Evolutionary conservation across 2,797 vertebrate species (phyloP), one percentile per base, ranked within the genome.

Genomic region (Kryptopterus vitreolus): DNA sequence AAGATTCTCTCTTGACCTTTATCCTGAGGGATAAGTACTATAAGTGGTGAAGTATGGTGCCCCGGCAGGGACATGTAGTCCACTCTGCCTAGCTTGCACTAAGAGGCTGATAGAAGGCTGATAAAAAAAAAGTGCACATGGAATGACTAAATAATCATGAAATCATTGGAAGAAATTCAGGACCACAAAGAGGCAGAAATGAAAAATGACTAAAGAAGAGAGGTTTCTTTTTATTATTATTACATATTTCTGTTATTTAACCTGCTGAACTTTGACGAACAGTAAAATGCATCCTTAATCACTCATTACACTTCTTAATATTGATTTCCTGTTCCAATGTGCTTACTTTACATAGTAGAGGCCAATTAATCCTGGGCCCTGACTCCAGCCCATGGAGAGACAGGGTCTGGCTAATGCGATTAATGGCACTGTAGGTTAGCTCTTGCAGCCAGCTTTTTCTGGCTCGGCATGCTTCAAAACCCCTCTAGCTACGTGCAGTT

Each of bases 281-380:
- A 79, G 83, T 88, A 83, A 90, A 91, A 91, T 91, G 89, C 90
- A 92, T 91, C 88, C 87, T 87, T 90, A 90, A 92, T 93, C 89
- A 91, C 87, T 91, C 90, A 92, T 92, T 91, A 89, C 84, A 84
- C 83, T 88, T 82, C 83, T 87, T 80, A 31, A 77, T 90, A 93
- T 93, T 91, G 92, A 89, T 89, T 91, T 91, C 79, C 87, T 89
- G 90, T 88, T 90, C 87, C 88, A 89, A 78, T 87, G 82, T 86
- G 84, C 85, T 89, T 86, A 88, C 90, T 92, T 92, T 94, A 92
- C 92, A 92, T 93, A 89, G 89, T 82, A 80, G 66, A 84, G 87
- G 85, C 87, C 91, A 91, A 94, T 94, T 93, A 94, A 93, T 94
- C 89, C 90, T 90, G 76, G 76, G 58, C 88, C 84, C 89, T 85